Percentiles rank a stretch among this genome's conserved stretches.
Evolutionary conservation across 2,113 vertebrate genomes (phyloP).

Genomic region (Beaufortia kweichowensis): DNA sequence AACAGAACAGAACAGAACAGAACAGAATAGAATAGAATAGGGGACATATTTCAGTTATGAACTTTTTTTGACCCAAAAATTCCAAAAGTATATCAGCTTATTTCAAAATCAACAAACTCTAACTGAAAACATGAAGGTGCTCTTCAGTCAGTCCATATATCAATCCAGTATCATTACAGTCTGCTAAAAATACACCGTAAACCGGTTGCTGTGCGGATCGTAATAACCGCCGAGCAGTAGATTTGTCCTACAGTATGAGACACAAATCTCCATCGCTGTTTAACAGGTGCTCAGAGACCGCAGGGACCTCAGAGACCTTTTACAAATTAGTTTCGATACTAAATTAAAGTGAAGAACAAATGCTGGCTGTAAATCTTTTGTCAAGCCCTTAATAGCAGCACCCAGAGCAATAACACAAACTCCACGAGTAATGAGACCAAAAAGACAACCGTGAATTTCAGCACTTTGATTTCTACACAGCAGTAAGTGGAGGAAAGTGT

Average conservation of each 20-base stretch:
- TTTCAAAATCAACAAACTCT: too few species aligned
- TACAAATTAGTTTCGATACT: conserved; percentile 32
- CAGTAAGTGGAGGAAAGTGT: background rate
- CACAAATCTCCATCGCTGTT: conserved; percentile 24
- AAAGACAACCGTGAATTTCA: conserved; percentile 4
- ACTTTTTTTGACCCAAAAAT: too few species aligned
- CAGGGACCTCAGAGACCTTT: conserved; percentile 28
- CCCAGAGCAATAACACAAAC: conserved; percentile 35
- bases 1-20: too few species aligned
- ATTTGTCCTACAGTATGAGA: conserved; percentile 8
- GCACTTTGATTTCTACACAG: background rate
- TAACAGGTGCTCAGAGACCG: conserved; percentile 26
- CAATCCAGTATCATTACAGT: background rate
- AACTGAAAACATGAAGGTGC: background rate
- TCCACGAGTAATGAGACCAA: conserved; percentile 20
- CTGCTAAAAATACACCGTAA: conserved; percentile 13
- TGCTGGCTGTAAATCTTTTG: conserved; percentile 30
- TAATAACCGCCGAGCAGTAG: background rate
- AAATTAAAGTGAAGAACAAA: conserved; percentile 35
- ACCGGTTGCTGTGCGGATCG: background rate
- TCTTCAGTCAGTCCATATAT: background rate
- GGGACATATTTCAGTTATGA: too few species aligned
- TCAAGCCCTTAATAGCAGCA: conserved; percentile 27
- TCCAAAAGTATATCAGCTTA: background rate
- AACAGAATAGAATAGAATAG: too few species aligned